Percentiles rank a stretch among this genome's conserved stretches.
These are phyloP conservation scores for Chamaetylas fuelleborni DNA, from an alignment of 2,113 vertebrate species.

Conservation along the genomic window DNA sequence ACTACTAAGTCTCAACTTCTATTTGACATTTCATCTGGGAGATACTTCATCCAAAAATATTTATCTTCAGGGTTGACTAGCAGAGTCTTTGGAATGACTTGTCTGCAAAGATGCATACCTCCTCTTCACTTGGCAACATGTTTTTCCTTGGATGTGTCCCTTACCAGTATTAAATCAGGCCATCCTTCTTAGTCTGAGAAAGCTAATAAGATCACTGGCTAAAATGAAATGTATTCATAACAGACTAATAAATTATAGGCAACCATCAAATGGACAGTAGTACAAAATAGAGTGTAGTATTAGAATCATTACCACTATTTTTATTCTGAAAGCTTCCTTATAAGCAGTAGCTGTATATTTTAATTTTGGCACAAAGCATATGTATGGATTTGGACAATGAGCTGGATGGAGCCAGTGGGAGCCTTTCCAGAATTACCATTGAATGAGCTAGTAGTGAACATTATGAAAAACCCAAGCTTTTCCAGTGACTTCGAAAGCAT, in stretches of 20 bases:
- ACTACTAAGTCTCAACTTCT: neutral
- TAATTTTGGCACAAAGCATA: slow-evolving; percentile 13
- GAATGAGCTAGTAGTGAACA: neutral
- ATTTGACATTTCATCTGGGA: neutral
- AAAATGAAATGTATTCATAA: neutral
- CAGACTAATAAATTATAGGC: neutral
- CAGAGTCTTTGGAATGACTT: neutral
- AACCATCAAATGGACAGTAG: neutral
- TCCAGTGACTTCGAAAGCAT: neutral
- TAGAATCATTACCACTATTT: neutral
- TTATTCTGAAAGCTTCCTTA: slow-evolving; percentile 29
- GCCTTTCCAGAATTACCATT: neutral
- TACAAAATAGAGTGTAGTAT: neutral
- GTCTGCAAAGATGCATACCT: neutral
- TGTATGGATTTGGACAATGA: neutral
- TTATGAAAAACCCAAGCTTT: neutral
- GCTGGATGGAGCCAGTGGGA: neutral
- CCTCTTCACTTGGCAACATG: neutral
- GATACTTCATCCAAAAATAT: neutral
- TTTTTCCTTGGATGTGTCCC: slow-evolving; percentile 4
- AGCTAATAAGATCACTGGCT: neutral
- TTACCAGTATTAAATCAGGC: neutral
- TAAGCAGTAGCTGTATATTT: neutral
- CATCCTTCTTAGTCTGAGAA: neutral
- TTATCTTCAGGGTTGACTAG: neutral